These are phyloP conservation scores for Morone chrysops DNA, from an alignment of 2,113 vertebrate genomes.

Conservation along the genomic window DNA sequence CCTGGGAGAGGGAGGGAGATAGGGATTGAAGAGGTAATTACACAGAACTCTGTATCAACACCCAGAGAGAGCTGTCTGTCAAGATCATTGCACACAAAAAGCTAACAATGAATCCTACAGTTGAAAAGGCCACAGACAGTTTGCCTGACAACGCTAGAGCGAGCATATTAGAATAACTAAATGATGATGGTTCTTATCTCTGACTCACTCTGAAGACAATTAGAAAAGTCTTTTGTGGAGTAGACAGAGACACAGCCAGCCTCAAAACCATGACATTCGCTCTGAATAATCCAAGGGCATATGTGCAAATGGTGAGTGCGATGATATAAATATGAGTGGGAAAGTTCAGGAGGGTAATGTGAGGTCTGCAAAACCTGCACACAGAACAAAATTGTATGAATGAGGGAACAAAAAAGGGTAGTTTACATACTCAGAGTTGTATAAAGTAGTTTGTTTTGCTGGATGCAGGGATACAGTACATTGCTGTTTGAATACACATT, in stretches of 20 bases:
- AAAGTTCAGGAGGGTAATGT: conserved; percentile 39
- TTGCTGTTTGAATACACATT: neutral
- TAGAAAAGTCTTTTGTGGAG: conserved; percentile 66
- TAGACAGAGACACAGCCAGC: conserved; percentile 43
- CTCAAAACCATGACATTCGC: conserved; percentile 58
- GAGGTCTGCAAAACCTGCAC: conserved; percentile 22
- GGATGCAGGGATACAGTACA: neutral
- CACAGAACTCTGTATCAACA: conserved; percentile 71
- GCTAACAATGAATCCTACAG: conserved; percentile 55
- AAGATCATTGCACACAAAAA: conserved; percentile 63
- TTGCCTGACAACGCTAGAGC: conserved; percentile 43
- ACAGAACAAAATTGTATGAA: neutral
- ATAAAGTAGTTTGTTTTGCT: neutral
- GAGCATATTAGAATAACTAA: conserved; percentile 58
- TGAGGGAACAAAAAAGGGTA: neutral
- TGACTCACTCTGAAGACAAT: conserved; percentile 71
- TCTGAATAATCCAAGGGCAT: conserved; percentile 69
- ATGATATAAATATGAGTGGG: conserved; percentile 45
- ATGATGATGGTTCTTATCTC: conserved; percentile 75
- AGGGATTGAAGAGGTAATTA: conserved; percentile 78
- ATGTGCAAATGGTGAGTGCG: conserved; percentile 23
- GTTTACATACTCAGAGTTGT: neutral
- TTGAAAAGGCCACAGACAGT: conserved; percentile 64
- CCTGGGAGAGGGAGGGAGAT: conserved; percentile 56
- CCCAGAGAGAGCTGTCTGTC: conserved; percentile 72